Evolutionary conservation across 2,113 vertebrate species (phyloP), one percentile per base, ranked within the genome.

Genomic region (Xenotilapia longispinis): DNA sequence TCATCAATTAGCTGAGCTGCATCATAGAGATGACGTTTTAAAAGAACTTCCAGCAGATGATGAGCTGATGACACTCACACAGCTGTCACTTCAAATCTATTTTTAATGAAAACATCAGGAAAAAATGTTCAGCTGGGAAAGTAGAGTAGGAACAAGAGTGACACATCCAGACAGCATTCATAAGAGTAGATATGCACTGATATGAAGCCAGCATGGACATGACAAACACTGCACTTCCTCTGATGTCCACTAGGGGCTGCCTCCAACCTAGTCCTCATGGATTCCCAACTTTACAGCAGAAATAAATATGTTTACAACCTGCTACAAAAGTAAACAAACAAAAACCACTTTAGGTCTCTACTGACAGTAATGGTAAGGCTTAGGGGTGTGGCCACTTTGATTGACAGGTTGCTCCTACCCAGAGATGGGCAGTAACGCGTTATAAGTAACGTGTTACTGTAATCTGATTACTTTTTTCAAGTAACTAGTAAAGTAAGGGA

Each of bases 241-340:
- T 45, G 23, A 45, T 45, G 68, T 45, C 68, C 68, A 26, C 65
- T 70, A 42, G 65, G 38, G 38, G 38, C 38, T 70, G 36, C 36
- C 36, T 42, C 65, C n/a, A 68, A 21, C 6, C 5, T 21, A 21
- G 21, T 14, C 12, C 2, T 14, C 7, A 0, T 14, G 21, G 1
- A 70, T 21, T 21, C n/a, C 63, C 8, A 26, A 26, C 38, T 73
- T 12, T 0, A 26, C 13, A 45, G 68, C 68, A 73, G 0, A 73
- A 45, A 73, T 73, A 45, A 70, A 45, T 3, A 21, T 45, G 21
- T 23, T 73, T 45, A 73, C 38, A 73, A 15, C 21, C 65, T 73
- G 21, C 65, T 45, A 9, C n/a, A 45, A 45, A 42, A 0, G 60
- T 1, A 38, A 65, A n/a, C 17, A 65, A 42, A 73, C n/a, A 23